Evolutionary conservation across 2,113 vertebrate species (phyloP).

Genomic region (Neogobius melanostomus): DNA sequence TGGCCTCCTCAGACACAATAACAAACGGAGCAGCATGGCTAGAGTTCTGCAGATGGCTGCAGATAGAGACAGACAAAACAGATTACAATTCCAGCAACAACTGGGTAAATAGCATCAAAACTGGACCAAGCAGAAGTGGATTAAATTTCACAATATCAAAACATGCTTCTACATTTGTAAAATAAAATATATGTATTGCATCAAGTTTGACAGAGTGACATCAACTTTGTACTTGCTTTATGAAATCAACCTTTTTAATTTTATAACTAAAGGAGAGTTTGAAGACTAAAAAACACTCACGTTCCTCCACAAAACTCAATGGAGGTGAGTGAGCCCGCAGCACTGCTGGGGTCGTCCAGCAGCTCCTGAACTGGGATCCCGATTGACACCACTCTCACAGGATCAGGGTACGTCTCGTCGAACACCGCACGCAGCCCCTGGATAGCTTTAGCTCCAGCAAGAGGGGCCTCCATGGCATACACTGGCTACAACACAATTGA

Average conservation of each 20-base stretch:
- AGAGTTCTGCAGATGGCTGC: constrained; percentile 93
- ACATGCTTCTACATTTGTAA: too few species aligned
- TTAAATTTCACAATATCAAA: too few species aligned
- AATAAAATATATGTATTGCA: too few species aligned
- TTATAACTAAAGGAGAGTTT: background rate
- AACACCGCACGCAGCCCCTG: constrained; percentile 96
- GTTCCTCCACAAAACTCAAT: constrained; percentile 97
- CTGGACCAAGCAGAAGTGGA: background rate
- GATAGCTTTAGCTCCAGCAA: constrained; percentile 92
- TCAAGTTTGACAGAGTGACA: too few species aligned
- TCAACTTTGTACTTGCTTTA: background rate
- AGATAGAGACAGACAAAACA: constrained; percentile 38
- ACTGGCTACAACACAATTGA: constrained; percentile 74
- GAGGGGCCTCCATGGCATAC: constrained; percentile 86
- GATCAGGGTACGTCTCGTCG: constrained; percentile 96
- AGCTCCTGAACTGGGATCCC: constrained; percentile 88
- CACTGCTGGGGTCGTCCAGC: constrained; percentile 85
- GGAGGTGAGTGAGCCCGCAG: constrained; percentile 87
- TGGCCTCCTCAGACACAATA: constrained; percentile 96
- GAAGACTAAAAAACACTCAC: constrained; percentile 82
- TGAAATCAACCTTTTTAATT: background rate
- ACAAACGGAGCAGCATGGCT: constrained; percentile 86
- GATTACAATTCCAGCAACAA: constrained; percentile 8
- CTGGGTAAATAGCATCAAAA: background rate
- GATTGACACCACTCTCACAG: constrained; percentile 93